Percentiles rank a stretch among this genome's conserved stretches.
Evolutionary conservation across 2,888 invertebrate species (phyloP).

Genomic region (Schizotus pectinicornis): DNA sequence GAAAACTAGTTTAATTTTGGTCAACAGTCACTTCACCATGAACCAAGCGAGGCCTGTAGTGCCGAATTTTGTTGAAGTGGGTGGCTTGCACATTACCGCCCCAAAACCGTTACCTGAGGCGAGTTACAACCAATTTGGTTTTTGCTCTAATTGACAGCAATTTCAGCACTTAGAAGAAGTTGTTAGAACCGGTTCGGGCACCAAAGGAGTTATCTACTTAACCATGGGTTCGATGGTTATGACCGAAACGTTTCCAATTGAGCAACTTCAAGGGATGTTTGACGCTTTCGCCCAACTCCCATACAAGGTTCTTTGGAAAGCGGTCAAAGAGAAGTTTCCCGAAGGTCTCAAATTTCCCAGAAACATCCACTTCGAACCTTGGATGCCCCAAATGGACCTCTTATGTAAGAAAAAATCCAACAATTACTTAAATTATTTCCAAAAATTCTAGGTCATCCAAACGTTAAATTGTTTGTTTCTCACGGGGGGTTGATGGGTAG

Average conservation of each 20-base stretch:
- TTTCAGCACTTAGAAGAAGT: conserved; percentile 20
- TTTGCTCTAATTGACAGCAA: background rate
- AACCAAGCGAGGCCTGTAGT: conserved; percentile 64
- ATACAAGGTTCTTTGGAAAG: conserved; percentile 64
- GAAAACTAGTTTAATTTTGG: conserved; percentile 63
- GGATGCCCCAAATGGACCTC: conserved; percentile 65
- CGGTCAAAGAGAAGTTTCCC: conserved; percentile 60
- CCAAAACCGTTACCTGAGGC: conserved; percentile 61
- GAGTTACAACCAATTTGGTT: conserved; percentile 37
- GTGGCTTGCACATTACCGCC: conserved; percentile 60
- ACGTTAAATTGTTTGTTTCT: conserved; percentile 60
- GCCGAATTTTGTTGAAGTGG: conserved; percentile 64
- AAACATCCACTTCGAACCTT: conserved; percentile 62
- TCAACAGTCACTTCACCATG: conserved; percentile 65
- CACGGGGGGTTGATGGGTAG: conserved; percentile 62
- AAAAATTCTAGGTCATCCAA: conserved; percentile 38
- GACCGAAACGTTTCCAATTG: conserved; percentile 62
- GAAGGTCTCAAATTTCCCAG: conserved; percentile 56
- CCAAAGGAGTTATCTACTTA: conserved; percentile 62
- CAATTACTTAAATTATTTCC: too few relatives aligned
- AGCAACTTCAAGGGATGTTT: conserved; percentile 60
- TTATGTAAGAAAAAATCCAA: conserved; percentile 57
- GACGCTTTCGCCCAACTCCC: conserved; percentile 61
- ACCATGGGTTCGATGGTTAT: conserved; percentile 67
- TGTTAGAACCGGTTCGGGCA: conserved; percentile 1